Evolutionary conservation across 2,113 vertebrate species (phyloP), one percentile per base, ranked within the genome.

Genomic region (Raja brachyura): DNA sequence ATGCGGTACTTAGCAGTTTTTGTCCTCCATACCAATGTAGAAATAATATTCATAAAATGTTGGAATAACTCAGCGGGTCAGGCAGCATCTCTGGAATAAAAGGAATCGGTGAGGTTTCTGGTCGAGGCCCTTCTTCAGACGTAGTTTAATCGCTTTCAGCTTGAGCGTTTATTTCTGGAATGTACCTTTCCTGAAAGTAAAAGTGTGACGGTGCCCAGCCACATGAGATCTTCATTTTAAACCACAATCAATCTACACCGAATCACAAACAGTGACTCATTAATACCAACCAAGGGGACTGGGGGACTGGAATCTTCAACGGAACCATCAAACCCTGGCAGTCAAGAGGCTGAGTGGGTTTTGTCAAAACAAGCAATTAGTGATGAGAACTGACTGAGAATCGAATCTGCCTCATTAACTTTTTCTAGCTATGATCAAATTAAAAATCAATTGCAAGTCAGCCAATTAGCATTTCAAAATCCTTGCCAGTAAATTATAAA

Each of bases 391-490:
- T 88, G 83, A 88, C 59, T 31, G 59, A 61, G 56, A 88, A 63
- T 88, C 31, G 59, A 88, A 88, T 33, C 28, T 25, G 83, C 59
- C 83, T 88, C 83, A 88, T 88, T 88, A 33, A 88, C 83, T 88
- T 88, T 61, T 88, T n/a, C 59, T 28, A 88, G 83, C 14, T 31
- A 13, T 88, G 28, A 88, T 88, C 56, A 88, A 66, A 88, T 88
- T 88, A 66, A n/a, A 63, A 31, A 63, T 31, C 83, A 66, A 61
- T 18, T 88, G 83, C 63, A 88, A 88, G 61, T 63, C 83, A 86
- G 59, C 31, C 56, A 66, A 88, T 88, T 88, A 88, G 61, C 83
- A 88, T 63, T 63, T 88, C 59, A 88, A 28, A 63, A 88, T 66
- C 83, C 59, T 88, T 66, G 83, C 28, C 14, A 88, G 31, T 61